A percentile compares a stretch with the other conserved stretches of the same genome.
These are phyloP conservation scores for Ceratitis capitata DNA, from an alignment of 1,140 invertebrate species.

Conservation along the genomic window DNA sequence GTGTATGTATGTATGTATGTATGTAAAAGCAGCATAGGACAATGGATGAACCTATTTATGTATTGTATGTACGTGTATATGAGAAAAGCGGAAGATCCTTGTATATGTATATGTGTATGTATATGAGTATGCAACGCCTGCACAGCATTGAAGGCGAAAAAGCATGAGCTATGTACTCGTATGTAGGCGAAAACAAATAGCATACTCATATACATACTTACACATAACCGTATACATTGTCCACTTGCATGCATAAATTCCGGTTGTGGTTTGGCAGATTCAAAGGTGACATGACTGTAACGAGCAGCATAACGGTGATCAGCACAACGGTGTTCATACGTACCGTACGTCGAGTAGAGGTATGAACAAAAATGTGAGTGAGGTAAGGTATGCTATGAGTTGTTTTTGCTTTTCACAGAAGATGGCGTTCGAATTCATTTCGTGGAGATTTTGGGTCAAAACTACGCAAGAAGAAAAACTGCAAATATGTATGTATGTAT, in stretches of 20 bases:
- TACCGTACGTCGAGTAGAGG: neutral
- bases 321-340: neutral
- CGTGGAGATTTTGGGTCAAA: neutral
- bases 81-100: too few species aligned
- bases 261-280: slow-evolving; percentile 9
- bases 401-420: neutral
- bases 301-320: neutral
- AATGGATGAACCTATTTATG: too few species aligned
- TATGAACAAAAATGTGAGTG: neutral
- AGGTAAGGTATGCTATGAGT: neutral
- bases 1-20: neutral
- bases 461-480: neutral
- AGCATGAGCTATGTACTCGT: neutral
- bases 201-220: neutral
- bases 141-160: neutral
- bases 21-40: neutral
- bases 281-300: neutral
- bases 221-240: neutral
- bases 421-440: neutral
- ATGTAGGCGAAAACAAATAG: neutral
- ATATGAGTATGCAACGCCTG: neutral
- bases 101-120: neutral
- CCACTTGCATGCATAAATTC: slow-evolving; percentile 21
- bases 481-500: too few species aligned
- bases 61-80: too few species aligned